A percentile compares a stretch with the other conserved stretches of the same genome.
phyloP scores from a whole-genome alignment of 2,888 invertebrate genomes.

The Zaprionus bogoriensis region DNA sequence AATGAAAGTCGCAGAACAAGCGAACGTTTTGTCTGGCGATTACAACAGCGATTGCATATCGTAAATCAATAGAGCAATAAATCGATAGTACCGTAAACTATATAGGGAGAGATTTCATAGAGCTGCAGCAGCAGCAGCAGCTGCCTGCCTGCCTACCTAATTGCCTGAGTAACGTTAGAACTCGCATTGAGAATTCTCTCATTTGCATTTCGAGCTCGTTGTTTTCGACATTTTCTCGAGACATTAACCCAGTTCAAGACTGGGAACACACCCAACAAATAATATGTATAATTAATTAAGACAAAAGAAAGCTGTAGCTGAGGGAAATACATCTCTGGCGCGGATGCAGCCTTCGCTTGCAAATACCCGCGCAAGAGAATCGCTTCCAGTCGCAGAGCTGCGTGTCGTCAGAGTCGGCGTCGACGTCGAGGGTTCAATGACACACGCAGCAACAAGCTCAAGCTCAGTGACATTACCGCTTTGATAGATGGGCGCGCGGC shows the following conservation, averaged over 20 bases:
- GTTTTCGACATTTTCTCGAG: conserved; percentile 26
- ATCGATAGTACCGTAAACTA: conserved; percentile 12
- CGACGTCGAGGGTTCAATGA: conserved; percentile 38
- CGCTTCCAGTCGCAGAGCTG: not conserved
- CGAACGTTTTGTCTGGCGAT: conserved; percentile 13
- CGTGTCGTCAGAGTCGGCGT: conserved; percentile 6
- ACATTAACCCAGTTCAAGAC: conserved; percentile 70
- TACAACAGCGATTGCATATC: conserved; percentile 17
- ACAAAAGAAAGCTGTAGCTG: conserved; percentile 51
- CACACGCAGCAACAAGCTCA: conserved; percentile 1
- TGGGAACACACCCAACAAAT: conserved; percentile 61
- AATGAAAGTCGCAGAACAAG: conserved; percentile 14
- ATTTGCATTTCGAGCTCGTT: conserved; percentile 53
- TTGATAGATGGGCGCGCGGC: conserved; percentile 36
- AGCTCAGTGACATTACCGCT: conserved; percentile 45
- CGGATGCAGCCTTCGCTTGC: conserved; percentile 41
- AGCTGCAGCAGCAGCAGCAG: too few relatives aligned
- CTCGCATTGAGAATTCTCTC: conserved; percentile 21
- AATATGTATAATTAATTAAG: conserved; percentile 41
- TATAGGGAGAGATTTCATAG: conserved; percentile 5
- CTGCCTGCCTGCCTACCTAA: not conserved
- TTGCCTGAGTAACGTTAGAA: not conserved
- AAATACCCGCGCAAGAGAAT: conserved; percentile 45
- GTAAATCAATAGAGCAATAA: conserved; percentile 41
- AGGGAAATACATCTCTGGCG: conserved; percentile 37